Base-by-base conservation (phyloP, 2,113 vertebrate species). In the Columba livia region DNA sequence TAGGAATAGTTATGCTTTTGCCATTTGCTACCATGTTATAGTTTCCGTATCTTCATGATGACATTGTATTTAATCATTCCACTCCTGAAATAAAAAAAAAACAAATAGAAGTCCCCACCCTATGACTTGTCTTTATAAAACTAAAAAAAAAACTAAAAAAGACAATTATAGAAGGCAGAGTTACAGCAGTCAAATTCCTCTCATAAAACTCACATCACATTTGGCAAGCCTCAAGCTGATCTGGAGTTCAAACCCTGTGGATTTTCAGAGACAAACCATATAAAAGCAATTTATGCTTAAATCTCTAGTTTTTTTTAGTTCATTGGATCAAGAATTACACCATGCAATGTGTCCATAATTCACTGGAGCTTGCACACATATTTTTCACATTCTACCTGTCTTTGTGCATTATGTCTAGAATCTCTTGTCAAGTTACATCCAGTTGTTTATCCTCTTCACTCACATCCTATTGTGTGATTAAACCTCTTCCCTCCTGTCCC, bases 41-140 rank as follows among this genome's bases (percentile, higher is more conserved):
- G 2, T 56, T 90, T 73, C 28, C 1, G 2, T 56, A 34, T 73
- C 79, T 85, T 60, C 57, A 80, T 79, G 75, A 86, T 79, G 66
- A 47, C 0, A 2, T 36, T 42, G 44, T 50, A 50, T 78, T 80
- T 88, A 60, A 50, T 67, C 0, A 0, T 71, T 93, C 65, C 26
- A 50, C 28, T 81, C 48, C 67, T 40, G 25, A 91, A 89, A 90
- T 34, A 65, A 90, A 74, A 72, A n/a, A n/a, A 12, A 71, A 87
- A 72, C 32, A 60, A 66, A 89, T 77, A 60, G 29, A 73, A 79
- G 15, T 75, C 54, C 28, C n/a, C 71, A 61, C 12, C 20, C 23
- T 26, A 24, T 28, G 56, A 86, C 38, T 78, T 91, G 57, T 66
- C 48, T n/a, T 65, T 44, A 61, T 65, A 57, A 80, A 66, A 64